These are phyloP conservation scores for Xylocampa areola DNA, from an alignment of 2,888 invertebrate genomes.

Conservation along the genomic window DNA sequence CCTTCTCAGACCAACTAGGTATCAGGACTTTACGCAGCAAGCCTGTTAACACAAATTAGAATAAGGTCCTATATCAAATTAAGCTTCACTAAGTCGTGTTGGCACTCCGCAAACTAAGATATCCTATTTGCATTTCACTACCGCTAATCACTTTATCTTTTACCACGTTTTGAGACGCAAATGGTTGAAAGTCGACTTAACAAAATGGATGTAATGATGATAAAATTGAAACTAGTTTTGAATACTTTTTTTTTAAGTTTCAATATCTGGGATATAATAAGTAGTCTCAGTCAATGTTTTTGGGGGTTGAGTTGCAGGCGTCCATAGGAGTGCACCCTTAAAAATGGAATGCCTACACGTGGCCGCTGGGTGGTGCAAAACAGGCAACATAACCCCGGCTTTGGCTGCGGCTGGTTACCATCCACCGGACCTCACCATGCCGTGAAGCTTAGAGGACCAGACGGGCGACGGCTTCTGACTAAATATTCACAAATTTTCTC, in stretches of 20 bases:
- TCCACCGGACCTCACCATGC: no score
- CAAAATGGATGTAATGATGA: slow-evolving; percentile 16
- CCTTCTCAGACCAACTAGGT: not conserved
- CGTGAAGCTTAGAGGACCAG: no score
- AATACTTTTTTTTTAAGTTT: slow-evolving; percentile 4
- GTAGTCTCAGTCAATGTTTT: no score
- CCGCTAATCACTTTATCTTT: slow-evolving; percentile 52
- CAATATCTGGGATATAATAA: no score
- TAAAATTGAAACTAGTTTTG: slow-evolving; percentile 27
- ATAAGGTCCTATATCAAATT: slow-evolving; percentile 42
- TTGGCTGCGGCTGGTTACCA: no score
- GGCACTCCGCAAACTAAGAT: slow-evolving; percentile 49
- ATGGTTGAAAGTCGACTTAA: slow-evolving; percentile 9
- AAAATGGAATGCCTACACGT: no score
- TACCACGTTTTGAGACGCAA: slow-evolving; percentile 33
- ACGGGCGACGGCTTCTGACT: no score
- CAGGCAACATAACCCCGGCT: no score
- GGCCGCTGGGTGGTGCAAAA: no score
- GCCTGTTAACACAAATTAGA: slow-evolving; percentile 35
- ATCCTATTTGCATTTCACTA: slow-evolving; percentile 50
- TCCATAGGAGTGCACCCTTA: no score
- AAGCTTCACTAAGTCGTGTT: slow-evolving; percentile 50
- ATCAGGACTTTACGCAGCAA: not conserved
- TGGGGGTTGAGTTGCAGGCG: no score
- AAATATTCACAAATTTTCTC: no score